These are phyloP conservation scores for Lacerta agilis DNA, from an alignment of 2,797 vertebrate genomes.

Conservation along the genomic window DNA sequence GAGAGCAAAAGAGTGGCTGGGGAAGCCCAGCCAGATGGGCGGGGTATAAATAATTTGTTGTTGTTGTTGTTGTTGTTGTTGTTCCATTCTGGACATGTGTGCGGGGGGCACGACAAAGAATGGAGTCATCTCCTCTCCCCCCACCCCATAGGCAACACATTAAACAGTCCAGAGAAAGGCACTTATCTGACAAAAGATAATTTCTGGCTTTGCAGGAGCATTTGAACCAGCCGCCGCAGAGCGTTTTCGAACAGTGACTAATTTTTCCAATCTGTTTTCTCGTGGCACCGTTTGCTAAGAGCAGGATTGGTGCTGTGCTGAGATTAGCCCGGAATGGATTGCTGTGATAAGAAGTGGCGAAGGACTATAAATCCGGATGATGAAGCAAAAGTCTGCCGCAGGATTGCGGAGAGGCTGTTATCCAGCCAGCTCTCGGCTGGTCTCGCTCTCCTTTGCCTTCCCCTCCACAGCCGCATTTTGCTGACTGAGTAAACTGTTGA, in stretches of 20 bases:
- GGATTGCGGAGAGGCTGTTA: conserved; percentile 10
- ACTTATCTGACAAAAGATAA: conserved; percentile 60
- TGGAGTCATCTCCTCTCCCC: conserved; percentile 36
- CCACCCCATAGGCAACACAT: conserved; percentile 33
- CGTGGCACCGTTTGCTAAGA: background rate
- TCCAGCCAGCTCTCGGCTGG: conserved; percentile 8
- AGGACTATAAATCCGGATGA: conserved; percentile 17
- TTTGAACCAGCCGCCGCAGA: conserved; percentile 37
- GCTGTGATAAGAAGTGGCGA: conserved; percentile 6
- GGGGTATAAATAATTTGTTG: no score
- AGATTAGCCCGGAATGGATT: background rate
- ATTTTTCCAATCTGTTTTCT: conserved; percentile 20
- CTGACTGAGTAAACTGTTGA: conserved; percentile 38
- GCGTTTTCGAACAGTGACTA: conserved; percentile 1
- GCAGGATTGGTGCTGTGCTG: background rate
- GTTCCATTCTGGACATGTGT: conserved; percentile 25
- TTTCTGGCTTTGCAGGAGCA: conserved; percentile 54
- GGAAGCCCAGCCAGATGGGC: no score
- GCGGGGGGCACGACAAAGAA: conserved; percentile 1
- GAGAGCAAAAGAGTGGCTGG: background rate
- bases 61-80: no score
- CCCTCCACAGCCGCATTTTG: conserved; percentile 36
- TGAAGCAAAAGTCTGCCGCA: conserved; percentile 25
- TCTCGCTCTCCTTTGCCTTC: conserved; percentile 7
- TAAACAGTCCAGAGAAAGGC: conserved; percentile 55